Conservation (phyloP, 2,888 invertebrate genomes). For the Lingula anatina region DNA sequence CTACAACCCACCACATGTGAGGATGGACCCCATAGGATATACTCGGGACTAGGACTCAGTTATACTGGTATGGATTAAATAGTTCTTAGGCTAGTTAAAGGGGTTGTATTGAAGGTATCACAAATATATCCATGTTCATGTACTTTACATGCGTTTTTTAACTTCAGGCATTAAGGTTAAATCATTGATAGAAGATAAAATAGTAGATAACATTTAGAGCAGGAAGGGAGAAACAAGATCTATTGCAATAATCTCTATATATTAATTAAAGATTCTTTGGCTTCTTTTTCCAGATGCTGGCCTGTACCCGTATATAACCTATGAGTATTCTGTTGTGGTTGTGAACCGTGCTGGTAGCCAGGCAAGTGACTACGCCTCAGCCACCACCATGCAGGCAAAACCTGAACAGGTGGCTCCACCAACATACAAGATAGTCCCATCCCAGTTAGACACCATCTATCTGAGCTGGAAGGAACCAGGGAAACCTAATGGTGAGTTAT, state of each 20-base stretch:
- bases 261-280: neutral
- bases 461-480: slow-evolving; percentile 37
- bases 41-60: slow-evolving; percentile 13
- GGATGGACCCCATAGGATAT: slow-evolving; percentile 17
- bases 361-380: slow-evolving; percentile 22
- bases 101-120: too few species aligned
- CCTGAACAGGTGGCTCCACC: slow-evolving; percentile 40
- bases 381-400: slow-evolving; percentile 28
- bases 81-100: neutral
- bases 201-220: too few species aligned
- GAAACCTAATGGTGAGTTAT: slow-evolving; percentile 38
- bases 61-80: slow-evolving; percentile 15
- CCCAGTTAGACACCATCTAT: slow-evolving; percentile 37
- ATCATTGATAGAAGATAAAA: too few species aligned
- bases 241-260: too few species aligned
- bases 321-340: slow-evolving; percentile 39
- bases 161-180: too few species aligned
- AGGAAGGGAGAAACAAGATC: too few species aligned
- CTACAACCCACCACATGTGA: slow-evolving; percentile 15
- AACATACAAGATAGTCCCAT: slow-evolving; percentile 27
- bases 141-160: too few species aligned
- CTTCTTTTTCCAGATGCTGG: slow-evolving; percentile 24
- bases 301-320: slow-evolving; percentile 35
- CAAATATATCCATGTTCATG: too few species aligned
- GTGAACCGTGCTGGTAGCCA: slow-evolving; percentile 45